Percentiles rank a stretch among this genome's conserved stretches.
Evolutionary conservation across 2,113 vertebrate genomes (phyloP).

Genomic region (Neomonachus schauinslandi): DNA sequence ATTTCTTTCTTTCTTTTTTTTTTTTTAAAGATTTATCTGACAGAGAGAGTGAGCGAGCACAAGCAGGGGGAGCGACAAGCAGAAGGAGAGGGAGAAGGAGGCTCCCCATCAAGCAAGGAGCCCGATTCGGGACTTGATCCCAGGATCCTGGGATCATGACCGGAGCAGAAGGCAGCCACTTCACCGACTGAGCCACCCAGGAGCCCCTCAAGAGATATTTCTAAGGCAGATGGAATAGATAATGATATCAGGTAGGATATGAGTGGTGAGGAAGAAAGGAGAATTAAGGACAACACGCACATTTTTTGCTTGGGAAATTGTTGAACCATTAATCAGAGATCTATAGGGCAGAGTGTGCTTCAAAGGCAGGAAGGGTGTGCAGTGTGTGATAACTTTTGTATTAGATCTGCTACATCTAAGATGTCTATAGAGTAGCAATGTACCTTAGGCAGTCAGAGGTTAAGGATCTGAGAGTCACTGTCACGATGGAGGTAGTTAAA

Average conservation of each 20-base stretch:
- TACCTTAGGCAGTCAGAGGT: background rate
- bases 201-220: too few relatives aligned
- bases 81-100: too few relatives aligned
- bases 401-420: background rate
- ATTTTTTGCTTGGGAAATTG: background rate
- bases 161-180: too few relatives aligned
- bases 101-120: too few relatives aligned
- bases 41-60: too few relatives aligned
- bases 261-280: background rate
- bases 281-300: background rate
- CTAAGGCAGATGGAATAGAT: background rate
- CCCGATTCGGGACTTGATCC: too few relatives aligned
- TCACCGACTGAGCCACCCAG: too few relatives aligned
- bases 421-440: background rate
- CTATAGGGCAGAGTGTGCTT: background rate
- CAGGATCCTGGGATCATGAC: too few relatives aligned
- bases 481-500: background rate
- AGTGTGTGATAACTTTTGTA: background rate
- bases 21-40: too few relatives aligned
- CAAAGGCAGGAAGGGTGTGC: background rate
- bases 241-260: background rate
- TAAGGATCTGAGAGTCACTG: background rate
- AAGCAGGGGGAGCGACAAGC: too few relatives aligned
- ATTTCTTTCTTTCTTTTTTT: background rate
- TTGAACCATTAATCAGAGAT: slow-evolving; percentile 13